A percentile compares a stretch with the other conserved stretches of the same genome.
Conservation (phyloP, 1,140 invertebrate genomes). For the Orchestia grillus region DNA sequence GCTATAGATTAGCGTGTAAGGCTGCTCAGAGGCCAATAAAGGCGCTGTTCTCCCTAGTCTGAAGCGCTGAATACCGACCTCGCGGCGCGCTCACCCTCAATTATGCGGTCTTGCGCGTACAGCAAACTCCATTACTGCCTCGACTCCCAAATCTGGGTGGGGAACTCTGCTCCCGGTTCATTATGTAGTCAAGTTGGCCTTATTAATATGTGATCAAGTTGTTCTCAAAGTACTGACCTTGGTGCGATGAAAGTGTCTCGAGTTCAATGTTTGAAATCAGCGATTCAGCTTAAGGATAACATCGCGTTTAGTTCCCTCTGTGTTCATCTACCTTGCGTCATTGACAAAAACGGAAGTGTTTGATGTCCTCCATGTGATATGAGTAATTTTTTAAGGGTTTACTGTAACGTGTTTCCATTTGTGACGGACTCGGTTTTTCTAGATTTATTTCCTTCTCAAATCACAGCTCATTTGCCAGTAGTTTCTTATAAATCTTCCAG, state of each 20-base stretch:
- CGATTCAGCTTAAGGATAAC: not conserved
- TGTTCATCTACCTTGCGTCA: conserved; percentile 15
- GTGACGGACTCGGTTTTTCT: not conserved
- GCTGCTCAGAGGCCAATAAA: not conserved
- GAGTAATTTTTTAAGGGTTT: conserved; percentile 28
- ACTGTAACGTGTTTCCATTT: not conserved
- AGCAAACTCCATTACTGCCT: not conserved
- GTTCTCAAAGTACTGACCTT: not conserved
- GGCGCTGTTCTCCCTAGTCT: not conserved
- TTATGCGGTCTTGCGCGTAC: not conserved
- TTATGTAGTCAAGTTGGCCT: not conserved
- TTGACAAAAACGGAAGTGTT: conserved; percentile 31
- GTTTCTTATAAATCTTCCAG: not conserved
- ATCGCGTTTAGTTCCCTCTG: not conserved
- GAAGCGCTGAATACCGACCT: not conserved
- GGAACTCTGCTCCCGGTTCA: not conserved
- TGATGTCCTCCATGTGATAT: conserved; percentile 43
- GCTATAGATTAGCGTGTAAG: not conserved
- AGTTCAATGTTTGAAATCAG: not conserved
- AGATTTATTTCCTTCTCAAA: not conserved
- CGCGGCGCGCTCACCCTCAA: not conserved
- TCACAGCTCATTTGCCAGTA: not conserved
- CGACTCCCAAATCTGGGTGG: not conserved
- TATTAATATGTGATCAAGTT: not conserved
- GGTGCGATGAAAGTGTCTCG: not conserved